A percentile compares a stretch with the other conserved stretches of the same genome.
phyloP scores from a whole-genome alignment of 2,888 invertebrate species.

The Cyaniris semiargus region DNA sequence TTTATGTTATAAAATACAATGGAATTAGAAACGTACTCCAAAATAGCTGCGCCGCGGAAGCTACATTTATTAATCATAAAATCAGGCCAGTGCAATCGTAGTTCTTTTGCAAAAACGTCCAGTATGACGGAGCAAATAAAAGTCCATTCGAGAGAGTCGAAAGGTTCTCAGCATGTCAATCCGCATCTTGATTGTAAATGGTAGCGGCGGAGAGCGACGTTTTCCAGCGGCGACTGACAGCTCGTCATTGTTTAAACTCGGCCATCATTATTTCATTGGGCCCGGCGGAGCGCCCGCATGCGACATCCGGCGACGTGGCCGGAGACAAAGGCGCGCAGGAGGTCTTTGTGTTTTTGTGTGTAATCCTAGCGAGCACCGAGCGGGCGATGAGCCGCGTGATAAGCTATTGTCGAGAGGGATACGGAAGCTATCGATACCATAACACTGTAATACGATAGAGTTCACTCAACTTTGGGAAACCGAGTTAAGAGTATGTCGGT shows the following conservation, averaged over 20 bases:
- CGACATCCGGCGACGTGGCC: conserved; percentile 70
- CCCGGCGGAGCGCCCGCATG: conserved; percentile 64
- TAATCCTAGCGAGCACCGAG: conserved; percentile 13
- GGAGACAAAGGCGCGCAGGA: conserved; percentile 63
- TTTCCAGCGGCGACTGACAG: conserved; percentile 50
- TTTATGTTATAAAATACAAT: not conserved
- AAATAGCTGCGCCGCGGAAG: not conserved
- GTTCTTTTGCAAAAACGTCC: not conserved
- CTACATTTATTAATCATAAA: not conserved
- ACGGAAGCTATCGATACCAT: conserved; percentile 21
- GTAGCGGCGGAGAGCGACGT: conserved; percentile 43
- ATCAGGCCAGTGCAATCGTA: not conserved
- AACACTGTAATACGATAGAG: conserved; percentile 16
- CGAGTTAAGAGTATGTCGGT: not conserved
- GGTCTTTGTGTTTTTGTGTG: conserved; percentile 58
- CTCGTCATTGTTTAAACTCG: conserved; percentile 61
- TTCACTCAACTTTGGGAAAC: not conserved
- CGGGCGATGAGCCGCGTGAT: conserved; percentile 3
- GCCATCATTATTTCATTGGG: conserved; percentile 72
- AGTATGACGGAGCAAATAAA: not conserved
- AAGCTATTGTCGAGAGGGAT: conserved; percentile 16
- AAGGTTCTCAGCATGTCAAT: conserved; percentile 22
- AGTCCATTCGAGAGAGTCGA: not conserved
- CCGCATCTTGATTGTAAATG: conserved; percentile 42
- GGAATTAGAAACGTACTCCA: not conserved